phyloP scores from a whole-genome alignment of 2,888 invertebrate genomes.

The Lamproptera curius region DNA sequence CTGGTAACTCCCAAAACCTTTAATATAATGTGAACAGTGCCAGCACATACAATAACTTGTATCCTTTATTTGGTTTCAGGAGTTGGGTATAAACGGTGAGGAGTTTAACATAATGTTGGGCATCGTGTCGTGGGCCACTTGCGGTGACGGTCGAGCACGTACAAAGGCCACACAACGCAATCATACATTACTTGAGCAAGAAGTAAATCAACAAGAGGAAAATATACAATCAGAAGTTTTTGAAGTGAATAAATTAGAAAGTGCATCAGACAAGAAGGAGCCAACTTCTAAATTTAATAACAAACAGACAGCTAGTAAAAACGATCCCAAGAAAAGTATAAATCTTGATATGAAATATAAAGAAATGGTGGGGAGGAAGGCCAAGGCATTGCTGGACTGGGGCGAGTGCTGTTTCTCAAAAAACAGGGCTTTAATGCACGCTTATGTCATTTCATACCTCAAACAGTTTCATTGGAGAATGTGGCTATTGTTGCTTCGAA shows the following conservation, averaged over 20 bases:
- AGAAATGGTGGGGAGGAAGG: constrained; percentile 80
- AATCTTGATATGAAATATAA: constrained; percentile 24
- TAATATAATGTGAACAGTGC: too few species aligned
- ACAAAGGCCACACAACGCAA: neutral
- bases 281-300: neutral
- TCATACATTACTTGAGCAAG: neutral
- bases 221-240: too few species aligned
- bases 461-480: constrained; percentile 86
- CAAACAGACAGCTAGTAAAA: neutral
- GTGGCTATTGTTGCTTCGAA: constrained; percentile 83
- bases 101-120: constrained; percentile 88
- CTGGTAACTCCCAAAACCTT: too few species aligned
- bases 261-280: neutral
- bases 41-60: too few species aligned
- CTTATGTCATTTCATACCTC: constrained; percentile 82
- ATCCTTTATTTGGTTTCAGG: constrained; percentile 51
- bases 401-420: constrained; percentile 82
- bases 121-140: constrained; percentile 94
- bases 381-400: constrained; percentile 88
- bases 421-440: constrained; percentile 77
- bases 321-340: neutral
- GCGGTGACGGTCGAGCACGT: constrained; percentile 83
- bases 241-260: too few species aligned
- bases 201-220: neutral
- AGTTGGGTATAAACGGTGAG: constrained; percentile 73